Evolutionary conservation across 2,797 vertebrate species (phyloP).

Genomic region (Hydrophis major): DNA sequence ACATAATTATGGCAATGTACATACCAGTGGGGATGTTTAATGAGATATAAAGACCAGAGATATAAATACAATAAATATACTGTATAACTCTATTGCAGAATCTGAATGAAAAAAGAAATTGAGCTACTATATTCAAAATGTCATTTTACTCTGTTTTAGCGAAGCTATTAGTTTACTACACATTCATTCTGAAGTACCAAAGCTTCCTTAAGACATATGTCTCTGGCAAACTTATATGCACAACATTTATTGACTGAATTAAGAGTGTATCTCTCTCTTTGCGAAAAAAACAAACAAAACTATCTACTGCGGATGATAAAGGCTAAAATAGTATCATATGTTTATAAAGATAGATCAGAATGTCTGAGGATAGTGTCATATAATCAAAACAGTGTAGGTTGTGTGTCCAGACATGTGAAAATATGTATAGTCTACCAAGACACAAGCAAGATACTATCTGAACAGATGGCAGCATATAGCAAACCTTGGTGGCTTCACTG

Average conservation of each 20-base stretch:
- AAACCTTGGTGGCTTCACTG: background rate
- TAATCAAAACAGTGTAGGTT: background rate
- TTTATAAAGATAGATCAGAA: background rate
- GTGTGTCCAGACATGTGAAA: background rate
- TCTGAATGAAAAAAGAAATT: constrained; percentile 35
- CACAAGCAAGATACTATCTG: background rate
- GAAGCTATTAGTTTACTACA: background rate
- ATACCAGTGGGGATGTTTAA: constrained; percentile 41
- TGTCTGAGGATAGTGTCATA: background rate
- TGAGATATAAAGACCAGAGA: constrained; percentile 38
- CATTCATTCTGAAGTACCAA: background rate
- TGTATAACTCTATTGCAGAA: constrained; percentile 30
- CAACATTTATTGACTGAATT: background rate
- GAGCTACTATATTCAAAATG: background rate
- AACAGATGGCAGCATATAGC: background rate
- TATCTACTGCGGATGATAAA: background rate
- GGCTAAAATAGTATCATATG: background rate
- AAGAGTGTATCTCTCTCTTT: background rate
- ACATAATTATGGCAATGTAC: constrained; percentile 55
- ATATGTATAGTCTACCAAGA: background rate
- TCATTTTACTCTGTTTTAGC: background rate
- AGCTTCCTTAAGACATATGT: background rate
- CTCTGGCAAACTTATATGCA: background rate
- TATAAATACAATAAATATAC: constrained; percentile 32
- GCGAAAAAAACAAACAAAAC: background rate